Base-by-base conservation (phyloP, 2,113 vertebrate genomes). In the Elephantulus edwardii region DNA sequence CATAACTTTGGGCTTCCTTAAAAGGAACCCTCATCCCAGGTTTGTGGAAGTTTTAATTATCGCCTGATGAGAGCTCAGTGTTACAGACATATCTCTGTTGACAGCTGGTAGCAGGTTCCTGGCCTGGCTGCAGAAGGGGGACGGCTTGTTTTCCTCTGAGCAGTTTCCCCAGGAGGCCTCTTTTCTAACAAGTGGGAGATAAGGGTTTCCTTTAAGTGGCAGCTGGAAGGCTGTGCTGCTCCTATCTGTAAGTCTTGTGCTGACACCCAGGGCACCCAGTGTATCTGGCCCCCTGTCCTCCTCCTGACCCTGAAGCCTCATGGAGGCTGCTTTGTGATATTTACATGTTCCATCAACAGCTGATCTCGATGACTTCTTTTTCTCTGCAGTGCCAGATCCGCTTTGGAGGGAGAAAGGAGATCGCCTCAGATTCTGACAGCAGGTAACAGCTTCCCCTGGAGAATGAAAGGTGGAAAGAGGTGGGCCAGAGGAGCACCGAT, bases 341-440 rank as follows among this genome's bases (percentile, higher is more conserved):
- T 40, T n/a, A n/a, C 83, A 40, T 14, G 22, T 93, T 42, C 46
- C 22, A 19, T 35, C 50, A 30, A 13, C 5, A 38, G 85, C 72
- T 75, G 33, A 81, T 46, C 83, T 91, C 86, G 90, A 76, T 16
- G 38, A 16, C 83, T 88, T 92, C 74, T 95, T 70, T 95, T 85
- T 92, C 82, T 60, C 80, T 97, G 11, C 97, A 99, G 99, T 99
- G 99, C 97, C 99, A 99, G 97, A 99, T 99, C 95, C 98, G 99
- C 68, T 99, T 99, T 95, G 99, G 99, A 97, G 99, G 99, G 96
- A 98, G 99, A 95, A 99, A 99, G 95, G 99, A 99, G 98, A 99
- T 99, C 54, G 99, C 99, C 72, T 99, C 99, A 2, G 99, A 99
- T 97, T 98, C 98, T 5, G 99, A 99, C 97, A 99, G 99, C 98